Evolutionary conservation across 2,888 invertebrate species (phyloP).

Genomic region (Polyommatus icarus): DNA sequence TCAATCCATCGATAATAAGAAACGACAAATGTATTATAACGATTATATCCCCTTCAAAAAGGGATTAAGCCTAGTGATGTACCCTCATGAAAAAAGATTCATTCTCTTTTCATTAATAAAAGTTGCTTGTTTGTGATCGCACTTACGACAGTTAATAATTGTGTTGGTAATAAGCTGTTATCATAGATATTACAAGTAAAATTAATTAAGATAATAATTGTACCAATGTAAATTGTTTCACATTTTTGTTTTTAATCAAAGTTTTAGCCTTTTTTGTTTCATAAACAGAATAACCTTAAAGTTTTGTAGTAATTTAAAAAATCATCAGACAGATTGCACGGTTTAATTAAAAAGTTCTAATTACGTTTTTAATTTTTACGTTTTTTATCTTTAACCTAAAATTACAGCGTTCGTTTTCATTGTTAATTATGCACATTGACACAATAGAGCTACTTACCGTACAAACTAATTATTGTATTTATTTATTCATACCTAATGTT

Average conservation of each 20-base stretch:
- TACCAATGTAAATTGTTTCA: background rate
- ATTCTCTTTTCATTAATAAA: no score
- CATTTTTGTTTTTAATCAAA: background rate
- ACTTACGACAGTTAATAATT: background rate
- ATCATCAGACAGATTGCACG: background rate
- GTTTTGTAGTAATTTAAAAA: background rate
- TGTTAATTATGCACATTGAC: no score
- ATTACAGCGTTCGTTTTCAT: no score
- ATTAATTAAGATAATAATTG: no score
- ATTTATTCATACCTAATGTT: background rate
- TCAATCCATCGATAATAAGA: constrained; percentile 76
- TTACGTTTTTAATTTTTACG: background rate
- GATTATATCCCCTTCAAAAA: constrained; percentile 70
- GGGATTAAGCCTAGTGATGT: constrained; percentile 66
- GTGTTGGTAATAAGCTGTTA: background rate
- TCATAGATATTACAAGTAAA: no score
- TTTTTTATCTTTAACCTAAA: background rate
- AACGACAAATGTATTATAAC: constrained; percentile 78
- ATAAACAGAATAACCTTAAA: background rate
- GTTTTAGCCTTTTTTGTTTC: background rate
- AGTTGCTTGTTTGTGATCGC: no score
- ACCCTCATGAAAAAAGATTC: background rate
- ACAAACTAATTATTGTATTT: no score
- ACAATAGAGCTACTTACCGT: no score
- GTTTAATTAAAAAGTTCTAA: background rate